These are phyloP conservation scores for Sebastes minor DNA, from an alignment of 2,797 vertebrate species.

Conservation along the genomic window DNA sequence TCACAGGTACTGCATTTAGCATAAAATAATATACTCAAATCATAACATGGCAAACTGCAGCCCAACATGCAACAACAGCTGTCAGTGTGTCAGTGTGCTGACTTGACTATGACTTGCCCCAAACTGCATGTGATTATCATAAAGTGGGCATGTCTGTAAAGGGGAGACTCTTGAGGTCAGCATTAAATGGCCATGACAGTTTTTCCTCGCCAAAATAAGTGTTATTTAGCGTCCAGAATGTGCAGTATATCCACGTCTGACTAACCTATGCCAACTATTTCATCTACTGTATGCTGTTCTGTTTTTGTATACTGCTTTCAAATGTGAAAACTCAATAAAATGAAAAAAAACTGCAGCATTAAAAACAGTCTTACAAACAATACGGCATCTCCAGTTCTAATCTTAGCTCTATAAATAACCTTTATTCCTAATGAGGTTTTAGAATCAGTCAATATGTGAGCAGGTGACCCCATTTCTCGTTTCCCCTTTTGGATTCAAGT, in stretches of 20 bases:
- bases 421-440: background rate
- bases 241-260: background rate
- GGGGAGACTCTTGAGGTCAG: no score
- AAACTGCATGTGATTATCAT: no score
- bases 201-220: no score
- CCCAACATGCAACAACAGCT: no score
- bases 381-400: background rate
- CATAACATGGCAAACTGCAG: no score
- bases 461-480: slow-evolving; percentile 2
- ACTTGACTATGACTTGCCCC: no score
- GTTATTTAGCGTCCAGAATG: background rate
- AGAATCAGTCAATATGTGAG: background rate
- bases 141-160: no score
- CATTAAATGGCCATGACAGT: no score
- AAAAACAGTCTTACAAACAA: background rate
- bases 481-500: background rate
- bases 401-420: background rate
- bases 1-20: no score
- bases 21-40: no score
- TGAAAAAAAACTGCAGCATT: background rate
- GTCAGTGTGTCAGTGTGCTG: no score
- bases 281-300: no score
- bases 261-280: background rate
- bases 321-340: background rate
- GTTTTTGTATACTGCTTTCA: background rate